These are phyloP conservation scores for Thinocorus orbignyianus DNA, from an alignment of 2,113 vertebrate genomes.

Conservation along the genomic window DNA sequence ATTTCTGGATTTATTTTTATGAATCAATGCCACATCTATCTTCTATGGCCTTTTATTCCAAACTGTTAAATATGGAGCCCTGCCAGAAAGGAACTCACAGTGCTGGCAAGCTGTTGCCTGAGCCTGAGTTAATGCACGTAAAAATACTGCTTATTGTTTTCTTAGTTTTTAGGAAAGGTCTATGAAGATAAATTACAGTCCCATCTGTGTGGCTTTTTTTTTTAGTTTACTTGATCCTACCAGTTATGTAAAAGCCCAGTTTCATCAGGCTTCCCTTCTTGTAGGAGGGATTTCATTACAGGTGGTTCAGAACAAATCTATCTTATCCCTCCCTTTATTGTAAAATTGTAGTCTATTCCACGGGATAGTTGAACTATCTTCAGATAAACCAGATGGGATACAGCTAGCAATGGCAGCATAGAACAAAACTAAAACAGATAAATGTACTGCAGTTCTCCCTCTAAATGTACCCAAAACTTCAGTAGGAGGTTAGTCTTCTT, in stretches of 20 bases:
- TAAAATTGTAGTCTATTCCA: background rate
- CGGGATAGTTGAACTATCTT: background rate
- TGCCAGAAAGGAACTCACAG: slow-evolving; percentile 14
- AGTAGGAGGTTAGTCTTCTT: background rate
- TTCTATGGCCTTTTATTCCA: slow-evolving; percentile 33
- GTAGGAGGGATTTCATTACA: background rate
- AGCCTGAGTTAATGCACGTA: background rate
- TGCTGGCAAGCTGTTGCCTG: background rate
- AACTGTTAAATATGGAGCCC: background rate
- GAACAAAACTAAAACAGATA: background rate
- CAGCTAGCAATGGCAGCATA: background rate
- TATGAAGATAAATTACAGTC: background rate
- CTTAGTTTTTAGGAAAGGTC: background rate
- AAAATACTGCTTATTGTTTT: background rate
- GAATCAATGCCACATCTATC: slow-evolving; percentile 44
- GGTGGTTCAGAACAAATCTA: background rate
- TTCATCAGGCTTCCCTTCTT: background rate
- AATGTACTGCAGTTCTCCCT: background rate
- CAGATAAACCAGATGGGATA: background rate
- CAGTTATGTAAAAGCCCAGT: background rate
- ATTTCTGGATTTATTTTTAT: slow-evolving; percentile 46
- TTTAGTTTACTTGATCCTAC: background rate
- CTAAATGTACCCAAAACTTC: background rate
- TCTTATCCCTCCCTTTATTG: background rate
- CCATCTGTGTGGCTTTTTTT: background rate